Conservation (phyloP, 2,888 invertebrate genomes). For the Ctenicera cuprea region DNA sequence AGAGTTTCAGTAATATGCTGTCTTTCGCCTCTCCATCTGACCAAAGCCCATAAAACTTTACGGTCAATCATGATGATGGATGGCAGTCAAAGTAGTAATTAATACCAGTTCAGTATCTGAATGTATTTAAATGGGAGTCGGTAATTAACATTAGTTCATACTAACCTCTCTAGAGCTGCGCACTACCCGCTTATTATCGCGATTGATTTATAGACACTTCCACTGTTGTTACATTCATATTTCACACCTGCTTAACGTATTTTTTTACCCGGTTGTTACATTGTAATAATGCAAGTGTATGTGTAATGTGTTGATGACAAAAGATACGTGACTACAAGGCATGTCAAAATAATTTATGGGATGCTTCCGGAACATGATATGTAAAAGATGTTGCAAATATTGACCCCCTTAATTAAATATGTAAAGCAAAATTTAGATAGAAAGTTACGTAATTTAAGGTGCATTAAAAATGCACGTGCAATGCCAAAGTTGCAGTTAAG, state of each 20-base stretch:
- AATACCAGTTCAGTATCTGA: conserved; percentile 57
- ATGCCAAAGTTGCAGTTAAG: neutral
- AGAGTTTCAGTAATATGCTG: too few relatives aligned
- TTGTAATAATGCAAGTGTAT: conserved; percentile 14
- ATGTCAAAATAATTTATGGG: conserved; percentile 20
- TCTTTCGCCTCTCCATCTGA: conserved; percentile 28
- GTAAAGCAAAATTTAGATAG: too few relatives aligned
- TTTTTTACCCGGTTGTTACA: conserved; percentile 43
- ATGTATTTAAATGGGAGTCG: conserved; percentile 53
- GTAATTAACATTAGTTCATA: conserved; percentile 57
- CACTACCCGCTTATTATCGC: conserved; percentile 55
- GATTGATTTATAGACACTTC: conserved; percentile 58
- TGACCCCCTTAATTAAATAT: neutral
- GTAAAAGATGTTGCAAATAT: conserved; percentile 6
- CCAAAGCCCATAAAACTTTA: conserved; percentile 40
- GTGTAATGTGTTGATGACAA: conserved; percentile 29
- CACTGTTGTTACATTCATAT: conserved; percentile 54
- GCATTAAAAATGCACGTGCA: neutral
- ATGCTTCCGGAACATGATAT: conserved; percentile 3
- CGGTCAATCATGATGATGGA: conserved; percentile 57
- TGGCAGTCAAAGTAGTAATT: conserved; percentile 60
- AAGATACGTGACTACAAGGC: conserved; percentile 28
- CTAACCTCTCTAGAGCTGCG: conserved; percentile 52
- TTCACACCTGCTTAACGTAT: conserved; percentile 58
- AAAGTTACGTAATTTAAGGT: too few relatives aligned